Evolutionary conservation across 2,797 vertebrate genomes (phyloP).

Genomic region (Poecilia gillii): DNA sequence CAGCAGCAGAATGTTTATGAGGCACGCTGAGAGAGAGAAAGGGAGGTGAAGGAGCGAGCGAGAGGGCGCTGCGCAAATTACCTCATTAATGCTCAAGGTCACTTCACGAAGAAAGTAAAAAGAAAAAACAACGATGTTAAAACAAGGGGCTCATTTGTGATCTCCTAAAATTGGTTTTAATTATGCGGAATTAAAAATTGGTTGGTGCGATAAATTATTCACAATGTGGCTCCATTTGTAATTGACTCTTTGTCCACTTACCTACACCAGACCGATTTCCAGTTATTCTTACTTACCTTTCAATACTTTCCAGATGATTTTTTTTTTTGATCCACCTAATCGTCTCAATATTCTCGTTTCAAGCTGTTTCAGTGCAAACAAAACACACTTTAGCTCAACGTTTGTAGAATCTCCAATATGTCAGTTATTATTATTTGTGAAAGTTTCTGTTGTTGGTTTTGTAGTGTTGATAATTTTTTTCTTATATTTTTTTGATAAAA

Average conservation of each 20-base stretch:
- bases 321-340: background rate
- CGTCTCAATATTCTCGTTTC: background rate
- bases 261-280: background rate
- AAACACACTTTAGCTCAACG: background rate
- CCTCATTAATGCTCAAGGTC: too few species aligned
- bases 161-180: background rate
- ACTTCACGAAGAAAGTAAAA: too few species aligned
- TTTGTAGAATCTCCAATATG: background rate
- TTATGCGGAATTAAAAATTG: background rate
- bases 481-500: background rate
- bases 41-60: too few species aligned
- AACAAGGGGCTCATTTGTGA: background rate
- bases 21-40: too few species aligned
- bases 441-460: background rate
- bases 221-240: background rate
- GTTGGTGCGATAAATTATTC: background rate
- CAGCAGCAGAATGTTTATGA: too few species aligned
- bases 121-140: background rate
- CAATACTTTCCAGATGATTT: background rate
- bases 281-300: background rate
- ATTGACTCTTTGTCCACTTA: background rate
- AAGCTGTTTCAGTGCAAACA: background rate
- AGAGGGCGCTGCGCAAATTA: too few species aligned
- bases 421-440: background rate
- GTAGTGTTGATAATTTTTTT: background rate